Evolutionary conservation across 2,888 invertebrate genomes (phyloP).

Genomic region (Ormyrus rosae): DNA sequence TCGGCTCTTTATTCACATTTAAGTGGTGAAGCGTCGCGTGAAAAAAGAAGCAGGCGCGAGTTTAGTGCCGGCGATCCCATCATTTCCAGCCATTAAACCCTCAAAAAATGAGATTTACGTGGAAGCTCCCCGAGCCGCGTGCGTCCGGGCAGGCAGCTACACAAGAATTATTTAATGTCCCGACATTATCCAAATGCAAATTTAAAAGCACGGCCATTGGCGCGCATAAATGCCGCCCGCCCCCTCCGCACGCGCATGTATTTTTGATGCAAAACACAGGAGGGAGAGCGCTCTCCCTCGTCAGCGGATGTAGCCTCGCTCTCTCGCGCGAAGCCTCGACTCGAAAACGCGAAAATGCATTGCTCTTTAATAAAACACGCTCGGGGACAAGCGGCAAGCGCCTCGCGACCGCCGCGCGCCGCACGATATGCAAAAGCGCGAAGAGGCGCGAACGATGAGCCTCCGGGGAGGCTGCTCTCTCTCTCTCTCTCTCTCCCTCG

Average conservation of each 20-base stretch:
- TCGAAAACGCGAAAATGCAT: constrained; percentile 45
- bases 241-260: constrained; percentile 2
- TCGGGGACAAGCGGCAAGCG: constrained; percentile 2
- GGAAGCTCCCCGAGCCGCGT: neutral
- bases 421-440: constrained; percentile 37
- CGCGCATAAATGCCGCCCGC: constrained; percentile 26
- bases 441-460: constrained; percentile 51
- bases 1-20: too few relatives aligned
- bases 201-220: constrained; percentile 49
- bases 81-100: neutral
- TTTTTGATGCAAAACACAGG: constrained; percentile 38
- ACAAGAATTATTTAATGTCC: constrained; percentile 48
- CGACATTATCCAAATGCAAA: constrained; percentile 52
- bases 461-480: constrained; percentile 31
- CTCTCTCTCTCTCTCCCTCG: neutral
- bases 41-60: neutral
- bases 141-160: neutral
- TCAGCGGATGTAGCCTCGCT: constrained; percentile 27
- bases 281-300: constrained; percentile 7
- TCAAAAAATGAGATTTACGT: neutral
- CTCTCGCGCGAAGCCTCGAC: constrained; percentile 1
- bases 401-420: neutral
- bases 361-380: constrained; percentile 56
- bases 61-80: neutral
- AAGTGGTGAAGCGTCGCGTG: too few relatives aligned